Conservation (phyloP, 1,140 invertebrate species). For the Globodera ellingtonae region DNA sequence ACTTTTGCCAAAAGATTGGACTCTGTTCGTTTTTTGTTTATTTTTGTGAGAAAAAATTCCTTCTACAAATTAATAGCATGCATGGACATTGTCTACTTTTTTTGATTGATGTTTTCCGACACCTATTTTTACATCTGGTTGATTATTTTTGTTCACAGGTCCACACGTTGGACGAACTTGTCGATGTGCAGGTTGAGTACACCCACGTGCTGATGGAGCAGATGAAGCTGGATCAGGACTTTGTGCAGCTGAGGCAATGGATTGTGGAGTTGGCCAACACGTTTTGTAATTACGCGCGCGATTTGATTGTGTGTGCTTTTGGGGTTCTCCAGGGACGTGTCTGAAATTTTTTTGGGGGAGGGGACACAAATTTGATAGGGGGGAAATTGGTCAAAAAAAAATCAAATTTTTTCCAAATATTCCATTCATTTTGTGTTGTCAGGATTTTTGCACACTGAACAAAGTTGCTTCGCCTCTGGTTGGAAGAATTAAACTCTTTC, state of each 20-base stretch:
- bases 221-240: slow-evolving; percentile 13
- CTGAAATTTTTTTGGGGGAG: background rate
- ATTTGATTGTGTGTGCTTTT: slow-evolving; percentile 15
- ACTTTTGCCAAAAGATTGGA: slow-evolving; percentile 15
- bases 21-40: background rate
- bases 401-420: too few species aligned
- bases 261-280: slow-evolving; percentile 5
- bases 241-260: background rate
- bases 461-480: background rate
- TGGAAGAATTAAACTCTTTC: slow-evolving; percentile 10
- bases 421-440: slow-evolving; percentile 6
- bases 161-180: slow-evolving; percentile 21
- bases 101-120: too few species aligned
- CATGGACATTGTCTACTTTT: too few species aligned
- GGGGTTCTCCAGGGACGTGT: too few species aligned
- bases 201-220: slow-evolving; percentile 8
- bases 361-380: background rate
- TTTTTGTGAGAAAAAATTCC: background rate
- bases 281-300: slow-evolving; percentile 16
- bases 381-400: too few species aligned
- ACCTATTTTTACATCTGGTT: background rate
- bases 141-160: slow-evolving; percentile 10
- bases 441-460: slow-evolving; percentile 5
- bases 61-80: too few species aligned
- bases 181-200: slow-evolving; percentile 19